Percentiles rank a stretch among this genome's conserved stretches.
These are phyloP conservation scores for Orchesella flavescens DNA, from an alignment of 2,888 invertebrate genomes.

Conservation along the genomic window DNA sequence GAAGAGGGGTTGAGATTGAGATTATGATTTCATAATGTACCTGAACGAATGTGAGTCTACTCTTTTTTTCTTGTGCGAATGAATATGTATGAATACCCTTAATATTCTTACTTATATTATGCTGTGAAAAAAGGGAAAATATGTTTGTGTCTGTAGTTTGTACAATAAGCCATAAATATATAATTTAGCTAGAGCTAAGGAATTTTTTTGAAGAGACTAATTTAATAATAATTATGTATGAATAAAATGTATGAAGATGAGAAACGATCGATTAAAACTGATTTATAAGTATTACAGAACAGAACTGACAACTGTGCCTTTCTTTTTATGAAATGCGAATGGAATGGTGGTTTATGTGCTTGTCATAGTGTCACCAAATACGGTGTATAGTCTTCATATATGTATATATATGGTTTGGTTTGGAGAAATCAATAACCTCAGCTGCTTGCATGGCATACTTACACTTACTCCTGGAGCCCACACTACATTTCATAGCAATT, in stretches of 20 bases:
- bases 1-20: constrained; percentile 18
- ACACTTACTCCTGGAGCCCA: too few relatives aligned
- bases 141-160: neutral
- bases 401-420: too few relatives aligned
- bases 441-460: neutral
- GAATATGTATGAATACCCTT: neutral
- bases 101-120: neutral
- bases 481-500: too few relatives aligned
- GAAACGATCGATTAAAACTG: too few relatives aligned
- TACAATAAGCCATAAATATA: constrained; percentile 13
- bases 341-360: neutral
- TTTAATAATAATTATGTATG: neutral
- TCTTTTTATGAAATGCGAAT: neutral
- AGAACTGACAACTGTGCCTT: too few relatives aligned
- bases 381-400: too few relatives aligned
- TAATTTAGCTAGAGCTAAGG: neutral
- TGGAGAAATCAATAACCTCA: constrained; percentile 33
- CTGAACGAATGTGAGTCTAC: neutral
- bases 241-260: too few relatives aligned
- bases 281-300: too few relatives aligned
- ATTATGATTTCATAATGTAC: too few relatives aligned
- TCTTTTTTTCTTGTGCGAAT: neutral
- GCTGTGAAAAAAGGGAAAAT: constrained; percentile 7
- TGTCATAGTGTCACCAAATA: too few relatives aligned
- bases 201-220: constrained; percentile 8